Evolutionary conservation across 2,797 vertebrate species (phyloP), one percentile per base, ranked within the genome.

Genomic region (Uromys caudimaculatus): DNA sequence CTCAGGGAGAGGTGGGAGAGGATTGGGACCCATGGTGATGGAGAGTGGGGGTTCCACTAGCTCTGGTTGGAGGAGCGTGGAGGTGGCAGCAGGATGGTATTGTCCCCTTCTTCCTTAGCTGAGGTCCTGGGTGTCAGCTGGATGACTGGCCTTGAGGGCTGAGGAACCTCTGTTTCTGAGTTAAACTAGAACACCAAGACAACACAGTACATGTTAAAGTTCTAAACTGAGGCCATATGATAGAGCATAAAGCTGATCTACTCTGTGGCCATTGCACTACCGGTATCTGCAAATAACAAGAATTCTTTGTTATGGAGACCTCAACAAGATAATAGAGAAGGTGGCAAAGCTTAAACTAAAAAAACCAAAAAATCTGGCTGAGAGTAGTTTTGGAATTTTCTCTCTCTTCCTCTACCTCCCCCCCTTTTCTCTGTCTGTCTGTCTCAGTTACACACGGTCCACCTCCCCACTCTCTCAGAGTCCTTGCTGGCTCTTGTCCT

Each of bases 1-100:
- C 76, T 76, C 89, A 78, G 96, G 97, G 84, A 0, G 10, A 19
- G 95, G 93, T 64, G 85, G 94, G 90, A 95, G 93, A 95, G 73
- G 41, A 76, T 73, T 64, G 67, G 93, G 91, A 12, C 47, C 47
- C 64, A 0, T 0, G 23, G 71, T 71, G 69, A 35, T 3, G 12
- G 29, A 56, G 96, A 13, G 52, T 21, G 17, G 67, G 85, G 90
- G 52, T 5, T 0, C 76, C 27, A 0, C 71, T 17, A 1, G 50
- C 35, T 69, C 62, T 14, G 44, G 73, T 41, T 60, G 0, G 10
- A 41, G 86, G 64, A 91, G 44, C 9, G 0, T 1, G 41, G 54
- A n/a, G 24, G 0, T 21, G 17, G 24, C 14, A 10, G 17, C 29
- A 1, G 60, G 47, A 21, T 2, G 79, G 38, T 85, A 17, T 38